phyloP scores from a whole-genome alignment of 2,113 vertebrate genomes.

The Actenoides hombroni region DNA sequence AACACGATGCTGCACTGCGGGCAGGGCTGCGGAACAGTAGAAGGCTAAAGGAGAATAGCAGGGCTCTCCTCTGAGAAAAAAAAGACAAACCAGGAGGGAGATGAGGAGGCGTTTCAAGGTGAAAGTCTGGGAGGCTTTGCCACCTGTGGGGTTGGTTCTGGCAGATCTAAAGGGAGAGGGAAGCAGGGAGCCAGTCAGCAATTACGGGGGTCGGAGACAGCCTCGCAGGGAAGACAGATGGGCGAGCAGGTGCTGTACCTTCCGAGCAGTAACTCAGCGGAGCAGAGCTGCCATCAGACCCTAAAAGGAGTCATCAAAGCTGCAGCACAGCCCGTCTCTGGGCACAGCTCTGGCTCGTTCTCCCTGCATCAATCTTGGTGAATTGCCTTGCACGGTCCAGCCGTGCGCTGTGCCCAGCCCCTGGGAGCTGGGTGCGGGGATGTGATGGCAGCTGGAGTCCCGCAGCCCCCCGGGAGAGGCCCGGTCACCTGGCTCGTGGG shows the following conservation, averaged over 20 bases:
- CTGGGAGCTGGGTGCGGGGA: fast-evolving
- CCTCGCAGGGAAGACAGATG: slow-evolving; percentile 41
- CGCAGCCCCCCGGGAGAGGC: not conserved
- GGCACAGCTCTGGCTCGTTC: not conserved
- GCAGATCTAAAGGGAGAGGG: not conserved
- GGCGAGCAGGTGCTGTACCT: slow-evolving; percentile 54
- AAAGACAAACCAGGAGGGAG: not conserved
- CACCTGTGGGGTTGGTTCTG: not conserved
- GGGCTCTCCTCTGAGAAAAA: not conserved
- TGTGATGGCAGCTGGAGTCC: not conserved
- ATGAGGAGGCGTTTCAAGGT: not conserved
- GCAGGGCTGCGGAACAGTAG: fast-evolving
- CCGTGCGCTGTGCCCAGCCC: not conserved
- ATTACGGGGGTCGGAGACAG: not conserved
- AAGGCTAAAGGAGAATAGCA: not conserved
- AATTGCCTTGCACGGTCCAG: not conserved
- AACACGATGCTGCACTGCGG: fast-evolving
- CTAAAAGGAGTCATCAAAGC: slow-evolving; percentile 50
- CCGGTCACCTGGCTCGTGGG: not conserved
- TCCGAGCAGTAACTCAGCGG: not conserved
- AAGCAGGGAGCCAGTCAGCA: slow-evolving; percentile 19
- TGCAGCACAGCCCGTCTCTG: not conserved
- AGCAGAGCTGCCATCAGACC: slow-evolving; percentile 47
- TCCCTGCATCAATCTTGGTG: fast-evolving
- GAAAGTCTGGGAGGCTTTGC: slow-evolving; percentile 29